Evolutionary conservation across 1,140 invertebrate species (phyloP).

Genomic region (Cherax destructor): DNA sequence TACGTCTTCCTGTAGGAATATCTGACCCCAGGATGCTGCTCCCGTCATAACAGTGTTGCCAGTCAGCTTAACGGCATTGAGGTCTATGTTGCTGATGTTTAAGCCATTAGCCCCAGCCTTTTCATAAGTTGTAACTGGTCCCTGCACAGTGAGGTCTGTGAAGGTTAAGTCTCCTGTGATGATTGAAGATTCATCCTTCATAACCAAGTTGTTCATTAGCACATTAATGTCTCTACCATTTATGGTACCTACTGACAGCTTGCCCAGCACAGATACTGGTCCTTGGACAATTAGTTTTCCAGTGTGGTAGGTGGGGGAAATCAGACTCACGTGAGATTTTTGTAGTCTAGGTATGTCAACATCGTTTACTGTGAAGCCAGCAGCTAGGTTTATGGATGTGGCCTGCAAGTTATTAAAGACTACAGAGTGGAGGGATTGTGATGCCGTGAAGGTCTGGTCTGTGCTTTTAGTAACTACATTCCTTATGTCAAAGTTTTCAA

Average conservation of each 20-base stretch:
- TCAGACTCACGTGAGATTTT: slow-evolving; percentile 26
- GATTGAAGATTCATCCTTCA: slow-evolving; percentile 3
- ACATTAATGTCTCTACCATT: slow-evolving; percentile 10
- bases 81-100: slow-evolving; percentile 38
- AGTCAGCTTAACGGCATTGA: slow-evolving; percentile 1
- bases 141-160: slow-evolving; percentile 4
- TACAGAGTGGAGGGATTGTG: slow-evolving; percentile 21
- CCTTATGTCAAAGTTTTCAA: slow-evolving; percentile 12
- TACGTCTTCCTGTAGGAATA: slow-evolving; percentile 18
- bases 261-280: background rate
- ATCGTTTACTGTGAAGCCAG: slow-evolving; percentile 12
- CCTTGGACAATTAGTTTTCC: slow-evolving; percentile 26
- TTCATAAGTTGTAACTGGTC: slow-evolving; percentile 17
- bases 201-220: slow-evolving; percentile 8
- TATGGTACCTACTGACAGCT: slow-evolving; percentile 6
- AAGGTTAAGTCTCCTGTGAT: slow-evolving; percentile 19
- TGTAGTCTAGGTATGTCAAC: slow-evolving; percentile 24
- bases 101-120: slow-evolving; percentile 34
- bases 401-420: slow-evolving; percentile 16
- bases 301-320: background rate
- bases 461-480: slow-evolving; percentile 31
- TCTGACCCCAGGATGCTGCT: background rate
- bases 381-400: background rate
- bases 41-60: slow-evolving; percentile 8
- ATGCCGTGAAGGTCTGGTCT: slow-evolving; percentile 29